Base-by-base conservation (phyloP, 2,113 vertebrate species). In the Cyprinodon variegatus region DNA sequence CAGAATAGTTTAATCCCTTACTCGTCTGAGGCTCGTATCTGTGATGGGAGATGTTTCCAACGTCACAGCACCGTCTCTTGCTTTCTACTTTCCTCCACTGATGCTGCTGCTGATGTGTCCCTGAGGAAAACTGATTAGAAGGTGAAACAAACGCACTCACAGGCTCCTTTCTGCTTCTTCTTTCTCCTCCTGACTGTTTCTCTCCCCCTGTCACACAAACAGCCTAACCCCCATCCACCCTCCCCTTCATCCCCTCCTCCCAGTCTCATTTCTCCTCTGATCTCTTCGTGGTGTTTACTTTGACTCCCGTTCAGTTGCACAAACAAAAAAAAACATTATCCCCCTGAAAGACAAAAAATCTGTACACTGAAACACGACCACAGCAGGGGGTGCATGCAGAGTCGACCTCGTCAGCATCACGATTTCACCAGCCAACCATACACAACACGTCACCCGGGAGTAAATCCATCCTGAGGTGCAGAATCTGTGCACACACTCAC, bases 121-220 rank as follows among this genome's bases (percentile, higher is more conserved):
- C 81, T 40, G 43, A 76, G 88, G 84, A 92, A 88, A 90, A 91
- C 76, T 89, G 88, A 93, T 93, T 89, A 88, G 82, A 84, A 90
- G 90, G 87, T 91, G 77, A 92, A 90, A 90, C 62, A 43, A 91
- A 86, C 86, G 74, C 84, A 87, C 86, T 60, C 85, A 88, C 86
- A 61, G 79, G 15, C 83, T 86, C 64, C 71, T 76, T 82, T 79
- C 72, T 77, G 72, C 64, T 81, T 78, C 76, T 75, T 81, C 73
- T 79, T 60, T 68, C 29, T 59, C 77, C 70, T 71, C 78, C 62
- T 36, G 64, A 77, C 61, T 61, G 76, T 88, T 81, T 71, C 70
- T 83, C 75, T 65, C 74, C 81, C 70, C n/a, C 50, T 82, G 80
- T 80, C 83, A 83, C 88, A 88, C 82, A 84, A 87, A 86, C 74